Conservation (phyloP, 2,888 invertebrate species). For the Aleiodes alternator region DNA sequence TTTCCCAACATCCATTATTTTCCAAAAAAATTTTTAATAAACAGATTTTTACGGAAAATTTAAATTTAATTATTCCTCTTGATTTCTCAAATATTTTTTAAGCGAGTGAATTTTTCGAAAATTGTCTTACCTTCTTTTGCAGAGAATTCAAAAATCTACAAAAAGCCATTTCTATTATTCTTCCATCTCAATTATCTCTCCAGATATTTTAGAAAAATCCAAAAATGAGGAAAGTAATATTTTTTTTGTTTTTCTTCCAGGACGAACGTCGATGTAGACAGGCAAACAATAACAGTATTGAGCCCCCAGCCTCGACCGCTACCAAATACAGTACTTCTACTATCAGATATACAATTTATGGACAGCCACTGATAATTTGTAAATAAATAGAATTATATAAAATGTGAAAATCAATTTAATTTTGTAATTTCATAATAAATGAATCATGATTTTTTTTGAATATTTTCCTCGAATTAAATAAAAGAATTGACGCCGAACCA, state of each 20-base stretch:
- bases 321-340: slow-evolving; percentile 89
- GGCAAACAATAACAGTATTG: slow-evolving; percentile 90
- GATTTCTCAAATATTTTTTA: too few relatives aligned
- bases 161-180: too few relatives aligned
- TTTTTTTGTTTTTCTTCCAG: slow-evolving; percentile 77
- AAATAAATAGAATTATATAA: slow-evolving; percentile 41
- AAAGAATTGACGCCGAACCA: too few relatives aligned
- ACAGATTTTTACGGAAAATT: too few relatives aligned
- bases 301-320: slow-evolving; percentile 96
- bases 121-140: neutral
- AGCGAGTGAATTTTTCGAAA: neutral
- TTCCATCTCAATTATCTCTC: too few relatives aligned
- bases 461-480: too few relatives aligned
- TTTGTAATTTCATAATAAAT: slow-evolving; percentile 6
- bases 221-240: neutral
- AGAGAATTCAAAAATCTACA: neutral
- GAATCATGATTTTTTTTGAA: neutral
- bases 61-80: too few relatives aligned
- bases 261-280: slow-evolving; percentile 92
- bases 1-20: too few relatives aligned
- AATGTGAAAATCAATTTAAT: slow-evolving; percentile 14
- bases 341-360: slow-evolving; percentile 96
- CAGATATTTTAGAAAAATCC: too few relatives aligned
- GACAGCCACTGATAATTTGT: slow-evolving; percentile 84
- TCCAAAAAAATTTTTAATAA: too few relatives aligned